Evolutionary conservation across 2,797 vertebrate species (phyloP).

Genomic region (Gobio occitaniae): DNA sequence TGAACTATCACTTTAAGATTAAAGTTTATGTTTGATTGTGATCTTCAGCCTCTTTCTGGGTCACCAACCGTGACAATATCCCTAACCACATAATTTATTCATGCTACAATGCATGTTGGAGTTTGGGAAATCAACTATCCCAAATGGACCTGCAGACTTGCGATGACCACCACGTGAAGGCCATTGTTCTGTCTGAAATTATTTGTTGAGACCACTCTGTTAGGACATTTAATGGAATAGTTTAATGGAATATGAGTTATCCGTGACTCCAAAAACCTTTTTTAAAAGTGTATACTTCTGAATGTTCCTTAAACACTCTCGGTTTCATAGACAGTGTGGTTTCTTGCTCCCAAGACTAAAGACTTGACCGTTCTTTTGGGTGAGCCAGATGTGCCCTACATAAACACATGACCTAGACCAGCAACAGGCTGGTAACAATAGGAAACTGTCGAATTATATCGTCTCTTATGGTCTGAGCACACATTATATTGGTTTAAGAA

Average conservation of each 20-base stretch:
- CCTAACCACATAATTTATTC: not conserved
- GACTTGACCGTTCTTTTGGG: not conserved
- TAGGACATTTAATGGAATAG: not conserved
- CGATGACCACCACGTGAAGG: not conserved
- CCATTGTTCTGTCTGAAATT: not conserved
- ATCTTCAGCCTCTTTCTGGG: too few relatives aligned
- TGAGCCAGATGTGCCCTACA: conserved; percentile 33
- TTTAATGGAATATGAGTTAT: not conserved
- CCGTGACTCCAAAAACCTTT: not conserved
- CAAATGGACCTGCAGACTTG: not conserved
- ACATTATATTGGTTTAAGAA: conserved; percentile 17
- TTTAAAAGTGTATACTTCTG: not conserved
- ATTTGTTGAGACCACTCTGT: not conserved
- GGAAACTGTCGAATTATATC: conserved; percentile 5
- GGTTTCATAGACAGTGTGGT: conserved; percentile 30
- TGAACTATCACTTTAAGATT: too few relatives aligned
- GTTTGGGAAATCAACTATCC: not conserved
- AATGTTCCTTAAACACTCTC: conserved; percentile 20
- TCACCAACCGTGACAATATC: not conserved
- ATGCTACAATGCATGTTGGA: not conserved
- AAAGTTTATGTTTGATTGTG: too few relatives aligned
- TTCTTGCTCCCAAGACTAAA: conserved; percentile 43
- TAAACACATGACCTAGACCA: conserved; percentile 24
- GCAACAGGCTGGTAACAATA: conserved; percentile 35
- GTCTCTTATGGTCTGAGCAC: not conserved